Conservation (phyloP, 2,888 invertebrate species). For the Pyrochroa serraticornis region DNA sequence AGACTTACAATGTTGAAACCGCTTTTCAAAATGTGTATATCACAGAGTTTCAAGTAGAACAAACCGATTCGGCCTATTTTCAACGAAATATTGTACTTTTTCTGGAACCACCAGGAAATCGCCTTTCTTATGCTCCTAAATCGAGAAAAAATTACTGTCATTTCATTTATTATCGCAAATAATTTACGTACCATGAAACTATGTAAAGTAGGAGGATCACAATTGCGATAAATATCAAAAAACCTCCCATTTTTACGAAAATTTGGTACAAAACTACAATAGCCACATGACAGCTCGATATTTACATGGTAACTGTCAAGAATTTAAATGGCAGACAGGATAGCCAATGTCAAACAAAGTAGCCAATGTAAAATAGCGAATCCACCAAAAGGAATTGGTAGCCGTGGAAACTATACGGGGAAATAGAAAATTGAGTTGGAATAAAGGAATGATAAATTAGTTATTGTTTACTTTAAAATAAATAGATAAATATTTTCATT, state of each 20-base stretch:
- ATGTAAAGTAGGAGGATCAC: slow-evolving; percentile 36
- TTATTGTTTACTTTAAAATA: too few species aligned
- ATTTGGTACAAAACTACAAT: slow-evolving; percentile 1
- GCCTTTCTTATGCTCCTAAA: slow-evolving; percentile 77
- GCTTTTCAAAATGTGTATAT: slow-evolving; percentile 81
- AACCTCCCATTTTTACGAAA: slow-evolving; percentile 35
- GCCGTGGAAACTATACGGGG: too few species aligned
- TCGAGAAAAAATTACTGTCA: slow-evolving; percentile 28
- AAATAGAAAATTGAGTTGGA: too few species aligned
- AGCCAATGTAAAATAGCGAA: too few species aligned
- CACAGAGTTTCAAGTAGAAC: slow-evolving; percentile 77
- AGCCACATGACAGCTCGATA: slow-evolving; percentile 14
- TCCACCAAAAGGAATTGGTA: too few species aligned
- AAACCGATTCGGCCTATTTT: slow-evolving; percentile 83
- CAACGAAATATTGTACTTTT: slow-evolving; percentile 78
- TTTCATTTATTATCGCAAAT: slow-evolving; percentile 1
- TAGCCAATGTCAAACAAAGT: too few species aligned
- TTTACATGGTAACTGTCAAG: slow-evolving; percentile 17
- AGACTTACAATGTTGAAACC: slow-evolving; percentile 63
- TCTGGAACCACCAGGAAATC: slow-evolving; percentile 80
- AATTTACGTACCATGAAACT: slow-evolving; percentile 54
- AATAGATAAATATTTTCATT: too few species aligned
- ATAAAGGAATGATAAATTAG: too few species aligned
- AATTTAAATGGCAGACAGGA: too few species aligned
- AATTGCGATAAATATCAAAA: slow-evolving; percentile 37